Evolutionary conservation across 2,797 vertebrate genomes (phyloP).

Genomic region (Sebastes trivittatus): DNA sequence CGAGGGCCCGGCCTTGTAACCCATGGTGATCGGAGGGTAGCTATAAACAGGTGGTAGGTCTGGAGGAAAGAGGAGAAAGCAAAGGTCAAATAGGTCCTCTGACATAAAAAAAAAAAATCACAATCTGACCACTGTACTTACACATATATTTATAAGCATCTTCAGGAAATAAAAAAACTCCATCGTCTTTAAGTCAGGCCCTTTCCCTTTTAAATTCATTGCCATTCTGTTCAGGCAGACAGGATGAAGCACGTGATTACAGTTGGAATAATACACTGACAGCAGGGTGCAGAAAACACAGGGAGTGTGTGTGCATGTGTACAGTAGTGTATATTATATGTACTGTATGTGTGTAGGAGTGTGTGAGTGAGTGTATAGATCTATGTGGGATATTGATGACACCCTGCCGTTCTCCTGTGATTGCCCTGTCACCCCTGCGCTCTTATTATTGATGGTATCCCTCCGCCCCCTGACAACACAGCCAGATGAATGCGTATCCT

Average conservation of each 20-base stretch:
- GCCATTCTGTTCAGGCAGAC: conserved; percentile 34
- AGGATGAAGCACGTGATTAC: conserved; percentile 54
- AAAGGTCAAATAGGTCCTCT: conserved; percentile 6
- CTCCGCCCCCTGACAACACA: conserved; percentile 82
- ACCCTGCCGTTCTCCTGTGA: conserved; percentile 81
- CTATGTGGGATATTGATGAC: conserved; percentile 84
- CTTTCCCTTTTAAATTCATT: conserved; percentile 37
- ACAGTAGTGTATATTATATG: conserved; percentile 28
- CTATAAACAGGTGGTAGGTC: conserved; percentile 90
- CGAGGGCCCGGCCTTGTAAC: conserved; percentile 86
- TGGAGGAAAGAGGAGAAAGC: conserved; percentile 53
- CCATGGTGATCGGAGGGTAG: conserved; percentile 82
- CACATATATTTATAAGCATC: not conserved
- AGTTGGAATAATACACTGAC: conserved; percentile 64
- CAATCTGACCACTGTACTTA: not conserved
- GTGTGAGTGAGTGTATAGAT: conserved; percentile 49
- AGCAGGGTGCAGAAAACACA: conserved; percentile 44
- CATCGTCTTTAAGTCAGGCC: not conserved
- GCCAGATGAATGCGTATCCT: conserved; percentile 87
- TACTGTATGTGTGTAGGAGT: conserved; percentile 6
- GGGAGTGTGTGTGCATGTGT: conserved; percentile 34
- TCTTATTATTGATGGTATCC: conserved; percentile 87
- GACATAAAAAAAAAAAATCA: not conserved
- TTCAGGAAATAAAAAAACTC: not conserved
- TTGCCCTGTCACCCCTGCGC: conserved; percentile 82